phyloP scores from a whole-genome alignment of 2,797 vertebrate species.

The Apodemus agrarius region DNA sequence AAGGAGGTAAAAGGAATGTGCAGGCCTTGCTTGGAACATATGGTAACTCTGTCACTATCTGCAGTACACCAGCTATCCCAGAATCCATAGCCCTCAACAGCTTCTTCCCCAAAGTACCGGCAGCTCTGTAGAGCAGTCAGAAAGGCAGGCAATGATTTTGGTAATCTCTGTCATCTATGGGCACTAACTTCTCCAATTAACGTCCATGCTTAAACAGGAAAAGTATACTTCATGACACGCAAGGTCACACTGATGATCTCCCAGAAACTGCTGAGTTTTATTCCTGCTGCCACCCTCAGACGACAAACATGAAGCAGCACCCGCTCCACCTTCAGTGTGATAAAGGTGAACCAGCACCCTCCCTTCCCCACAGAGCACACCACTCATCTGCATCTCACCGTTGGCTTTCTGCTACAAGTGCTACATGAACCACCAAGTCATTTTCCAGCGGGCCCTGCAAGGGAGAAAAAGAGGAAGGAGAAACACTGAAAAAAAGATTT shows the following conservation, averaged over 20 bases:
- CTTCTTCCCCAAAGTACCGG: background rate
- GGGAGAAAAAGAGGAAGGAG: conserved; percentile 54
- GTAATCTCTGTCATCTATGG: background rate
- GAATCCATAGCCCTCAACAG: background rate
- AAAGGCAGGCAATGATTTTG: background rate
- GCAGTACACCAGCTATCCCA: background rate
- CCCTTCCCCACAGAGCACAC: background rate
- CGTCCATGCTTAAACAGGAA: background rate
- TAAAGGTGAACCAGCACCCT: background rate
- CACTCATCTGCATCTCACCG: conserved; percentile 86
- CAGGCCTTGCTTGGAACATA: background rate
- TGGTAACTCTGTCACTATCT: background rate
- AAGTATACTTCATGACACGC: background rate
- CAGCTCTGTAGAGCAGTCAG: background rate
- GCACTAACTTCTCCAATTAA: background rate
- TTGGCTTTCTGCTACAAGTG: conserved; percentile 97
- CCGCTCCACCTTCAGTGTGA: too few relatives aligned
- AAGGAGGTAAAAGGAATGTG: background rate
- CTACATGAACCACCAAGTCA: conserved; percentile 95
- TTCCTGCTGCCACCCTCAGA: background rate
- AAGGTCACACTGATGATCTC: background rate
- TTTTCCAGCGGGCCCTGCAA: conserved; percentile 97
- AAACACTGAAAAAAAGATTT: conserved; percentile 13
- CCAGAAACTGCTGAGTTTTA: background rate
- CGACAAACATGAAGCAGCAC: background rate